Evolutionary conservation across 2,888 invertebrate genomes (phyloP), one percentile per base, ranked within the genome.

Genomic region (Phyto melanocephala): DNA sequence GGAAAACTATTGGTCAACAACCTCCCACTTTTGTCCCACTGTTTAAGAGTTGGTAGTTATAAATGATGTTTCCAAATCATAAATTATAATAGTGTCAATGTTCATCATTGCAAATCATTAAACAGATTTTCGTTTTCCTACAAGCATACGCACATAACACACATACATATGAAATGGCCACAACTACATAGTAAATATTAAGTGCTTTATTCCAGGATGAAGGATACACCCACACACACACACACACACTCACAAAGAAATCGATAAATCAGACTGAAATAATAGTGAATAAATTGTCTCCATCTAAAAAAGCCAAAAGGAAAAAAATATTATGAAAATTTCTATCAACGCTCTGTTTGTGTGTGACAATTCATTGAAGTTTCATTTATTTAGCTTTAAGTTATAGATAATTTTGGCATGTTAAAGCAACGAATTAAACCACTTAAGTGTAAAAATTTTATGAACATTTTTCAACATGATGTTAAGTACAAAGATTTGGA

Each of bases 51-150:
- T 24, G 11, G 2, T 45, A 37, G 11, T 8, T 42, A 3, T 28
- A 28, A 1, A 20, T 20, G 22, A 20, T 70, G 20, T 33, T 28
- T 15, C 22, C 15, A 17, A 11, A 47, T 33, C 42, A 52, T 28
- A 40, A 13, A n/a, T n/a, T 42, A 15, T 42, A 20, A 40, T 58
- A 45, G 58, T 47, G 13, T 62, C 58, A 70, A 58, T 80, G 71
- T 71, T 60, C 65, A 60, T 58, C 45, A 80, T 65, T 71, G 65
- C 58, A 76, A 67, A 71, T 54, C 60, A 71, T 67, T 67, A 60
- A 67, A 35, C 71, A 81, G 71, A 76, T 76, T 80, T 71, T 40
- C 58, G 58, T 42, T 13, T 52, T 42, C 54, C 15, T 7, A 10
- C 20, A 10, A 50, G 3, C n/a, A n/a, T n/a, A n/a, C n/a, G n/a